Percentiles rank a stretch among this genome's conserved stretches.
Conservation (phyloP, 2,113 vertebrate genomes). For the Ahaetulla prasina region DNA sequence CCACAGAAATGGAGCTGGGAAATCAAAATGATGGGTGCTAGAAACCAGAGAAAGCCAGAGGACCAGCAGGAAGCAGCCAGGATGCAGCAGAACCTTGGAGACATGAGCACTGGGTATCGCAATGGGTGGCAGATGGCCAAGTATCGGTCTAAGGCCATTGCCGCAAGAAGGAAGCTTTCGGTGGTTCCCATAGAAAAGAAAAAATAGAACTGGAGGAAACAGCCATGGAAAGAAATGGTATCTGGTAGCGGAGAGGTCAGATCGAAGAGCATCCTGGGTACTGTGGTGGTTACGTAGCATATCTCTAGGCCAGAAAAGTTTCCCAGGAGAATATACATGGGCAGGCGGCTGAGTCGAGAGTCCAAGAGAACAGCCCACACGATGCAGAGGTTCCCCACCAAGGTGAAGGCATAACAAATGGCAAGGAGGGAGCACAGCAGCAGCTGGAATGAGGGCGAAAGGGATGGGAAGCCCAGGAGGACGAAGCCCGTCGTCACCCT, state of each 20-base stretch:
- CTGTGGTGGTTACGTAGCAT: constrained; percentile 35
- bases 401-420: constrained; percentile 10
- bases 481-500: too few relatives aligned
- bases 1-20: too few relatives aligned
- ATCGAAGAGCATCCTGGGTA: constrained; percentile 39
- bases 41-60: constrained; percentile 31
- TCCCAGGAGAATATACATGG: constrained; percentile 51
- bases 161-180: constrained; percentile 44
- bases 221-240: constrained; percentile 41
- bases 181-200: constrained; percentile 42
- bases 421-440: constrained; percentile 38
- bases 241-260: constrained; percentile 1
- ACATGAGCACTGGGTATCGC: constrained; percentile 45
- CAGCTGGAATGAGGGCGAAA: constrained; percentile 3
- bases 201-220: constrained; percentile 58
- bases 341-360: constrained; percentile 9
- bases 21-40: too few relatives aligned
- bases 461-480: constrained; percentile 40
- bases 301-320: constrained; percentile 53
- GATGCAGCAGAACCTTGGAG: constrained; percentile 1
- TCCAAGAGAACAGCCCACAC: constrained; percentile 18
- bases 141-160: constrained; percentile 60
- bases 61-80: constrained; percentile 41
- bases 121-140: constrained; percentile 58
- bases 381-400: constrained; percentile 41